Evolutionary conservation across 2,113 vertebrate species (phyloP).

Genomic region (Camelus dromedarius): DNA sequence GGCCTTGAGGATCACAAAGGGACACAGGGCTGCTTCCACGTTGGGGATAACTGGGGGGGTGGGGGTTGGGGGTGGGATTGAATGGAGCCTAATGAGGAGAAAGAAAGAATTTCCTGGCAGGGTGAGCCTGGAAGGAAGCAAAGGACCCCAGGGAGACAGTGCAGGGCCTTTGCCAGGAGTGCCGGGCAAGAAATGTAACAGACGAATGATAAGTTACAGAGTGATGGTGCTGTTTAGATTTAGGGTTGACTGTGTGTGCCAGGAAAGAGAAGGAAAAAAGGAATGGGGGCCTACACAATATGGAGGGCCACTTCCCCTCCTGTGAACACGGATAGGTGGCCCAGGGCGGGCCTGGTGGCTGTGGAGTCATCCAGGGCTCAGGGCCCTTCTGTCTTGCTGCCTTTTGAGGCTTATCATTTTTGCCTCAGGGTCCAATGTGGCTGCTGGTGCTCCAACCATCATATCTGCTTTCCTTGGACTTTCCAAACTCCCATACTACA

Average conservation of each 20-base stretch:
- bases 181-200: accelerated
- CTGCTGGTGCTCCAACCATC: background rate
- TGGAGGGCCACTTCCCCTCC: accelerated
- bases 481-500: background rate
- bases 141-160: accelerated
- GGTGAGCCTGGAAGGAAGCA: background rate
- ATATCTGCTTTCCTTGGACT: background rate
- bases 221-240: accelerated
- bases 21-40: accelerated
- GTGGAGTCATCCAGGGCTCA: background rate
- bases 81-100: background rate
- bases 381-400: background rate
- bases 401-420: no score
- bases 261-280: no score
- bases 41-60: accelerated
- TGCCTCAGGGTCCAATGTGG: background rate
- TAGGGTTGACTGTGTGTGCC: accelerated
- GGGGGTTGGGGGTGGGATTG: accelerated
- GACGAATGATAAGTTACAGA: accelerated
- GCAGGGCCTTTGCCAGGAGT: no score
- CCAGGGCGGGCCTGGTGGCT: background rate
- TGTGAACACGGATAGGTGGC: no score
- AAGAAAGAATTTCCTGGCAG: background rate
- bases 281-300: background rate
- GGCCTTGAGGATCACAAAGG: no score